These are phyloP conservation scores for Corythaixoides concolor DNA, from an alignment of 2,113 vertebrate species.

Conservation along the genomic window DNA sequence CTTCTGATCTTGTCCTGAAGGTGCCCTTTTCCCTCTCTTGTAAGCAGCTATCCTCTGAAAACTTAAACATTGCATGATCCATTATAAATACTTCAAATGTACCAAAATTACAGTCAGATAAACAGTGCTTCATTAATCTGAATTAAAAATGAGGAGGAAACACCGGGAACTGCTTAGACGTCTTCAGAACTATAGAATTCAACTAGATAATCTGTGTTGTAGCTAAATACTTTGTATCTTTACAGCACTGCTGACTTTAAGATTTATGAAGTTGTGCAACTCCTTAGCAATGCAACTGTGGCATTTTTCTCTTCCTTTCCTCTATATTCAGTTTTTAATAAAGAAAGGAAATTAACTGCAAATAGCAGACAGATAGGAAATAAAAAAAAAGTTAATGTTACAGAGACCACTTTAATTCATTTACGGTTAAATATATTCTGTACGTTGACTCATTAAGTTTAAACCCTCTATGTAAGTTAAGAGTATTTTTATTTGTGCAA, in stretches of 20 bases:
- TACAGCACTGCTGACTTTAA: constrained; percentile 7
- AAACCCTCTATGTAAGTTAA: not conserved
- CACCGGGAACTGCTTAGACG: not conserved
- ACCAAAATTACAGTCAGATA: not conserved
- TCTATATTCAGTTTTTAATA: constrained; percentile 1
- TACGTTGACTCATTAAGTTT: not conserved
- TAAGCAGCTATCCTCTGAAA: not conserved
- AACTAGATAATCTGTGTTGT: not conserved
- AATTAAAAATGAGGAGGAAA: not conserved
- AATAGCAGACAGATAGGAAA: constrained; percentile 53
- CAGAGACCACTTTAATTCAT: not conserved
- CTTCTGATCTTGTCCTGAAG: not conserved
- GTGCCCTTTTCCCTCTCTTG: not conserved
- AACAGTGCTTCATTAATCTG: not conserved
- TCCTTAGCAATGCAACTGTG: not conserved
- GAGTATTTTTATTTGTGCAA: not conserved
- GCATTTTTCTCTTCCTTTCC: constrained; percentile 6
- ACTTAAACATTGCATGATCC: not conserved
- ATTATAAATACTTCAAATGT: not conserved
- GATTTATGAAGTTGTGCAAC: not conserved
- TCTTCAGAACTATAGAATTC: not conserved
- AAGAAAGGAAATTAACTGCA: constrained; percentile 56
- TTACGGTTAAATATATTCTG: not conserved
- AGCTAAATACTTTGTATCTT: not conserved
- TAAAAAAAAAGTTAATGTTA: constrained; percentile 33